Percentiles rank a stretch among this genome's conserved stretches.
These are phyloP conservation scores for Euura saliciscinereae DNA, from an alignment of 1,140 invertebrate genomes.

Conservation along the genomic window DNA sequence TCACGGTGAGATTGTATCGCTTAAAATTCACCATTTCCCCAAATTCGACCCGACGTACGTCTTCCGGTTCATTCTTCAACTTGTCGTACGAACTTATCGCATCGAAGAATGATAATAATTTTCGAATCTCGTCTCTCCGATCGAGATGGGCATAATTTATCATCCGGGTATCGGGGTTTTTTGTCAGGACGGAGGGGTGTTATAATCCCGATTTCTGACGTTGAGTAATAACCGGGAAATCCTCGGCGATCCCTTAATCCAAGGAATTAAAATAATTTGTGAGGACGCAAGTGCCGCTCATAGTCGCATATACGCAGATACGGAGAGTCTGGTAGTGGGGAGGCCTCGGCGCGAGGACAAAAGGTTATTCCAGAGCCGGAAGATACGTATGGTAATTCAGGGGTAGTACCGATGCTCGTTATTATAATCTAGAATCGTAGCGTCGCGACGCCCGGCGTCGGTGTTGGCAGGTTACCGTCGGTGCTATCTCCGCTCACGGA, in stretches of 20 bases:
- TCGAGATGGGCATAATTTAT: too few species aligned
- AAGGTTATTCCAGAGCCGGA: conserved; percentile 21
- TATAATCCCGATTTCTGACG: conserved; percentile 26
- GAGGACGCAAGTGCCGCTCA: background rate
- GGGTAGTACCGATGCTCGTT: conserved; percentile 39
- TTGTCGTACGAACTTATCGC: too few species aligned
- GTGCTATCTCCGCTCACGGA: conserved; percentile 40
- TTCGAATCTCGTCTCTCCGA: too few species aligned
- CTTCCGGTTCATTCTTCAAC: background rate
- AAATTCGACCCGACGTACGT: background rate
- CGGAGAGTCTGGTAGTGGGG: background rate
- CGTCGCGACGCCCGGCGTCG: background rate
- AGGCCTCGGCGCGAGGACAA: conserved; percentile 1
- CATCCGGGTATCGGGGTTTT: background rate
- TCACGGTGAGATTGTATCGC: background rate
- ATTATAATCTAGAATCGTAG: conserved; percentile 43
- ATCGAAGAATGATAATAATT: too few species aligned
- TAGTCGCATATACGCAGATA: background rate
- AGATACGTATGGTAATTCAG: conserved; percentile 46
- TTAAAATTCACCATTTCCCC: background rate
- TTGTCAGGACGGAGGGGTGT: background rate
- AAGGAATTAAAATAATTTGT: conserved; percentile 5
- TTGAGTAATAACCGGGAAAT: conserved; percentile 27
- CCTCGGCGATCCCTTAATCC: background rate
- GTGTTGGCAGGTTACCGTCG: conserved; percentile 22